Conservation (phyloP, 2,797 vertebrate genomes). For the Steatocranus sp. region DNA sequence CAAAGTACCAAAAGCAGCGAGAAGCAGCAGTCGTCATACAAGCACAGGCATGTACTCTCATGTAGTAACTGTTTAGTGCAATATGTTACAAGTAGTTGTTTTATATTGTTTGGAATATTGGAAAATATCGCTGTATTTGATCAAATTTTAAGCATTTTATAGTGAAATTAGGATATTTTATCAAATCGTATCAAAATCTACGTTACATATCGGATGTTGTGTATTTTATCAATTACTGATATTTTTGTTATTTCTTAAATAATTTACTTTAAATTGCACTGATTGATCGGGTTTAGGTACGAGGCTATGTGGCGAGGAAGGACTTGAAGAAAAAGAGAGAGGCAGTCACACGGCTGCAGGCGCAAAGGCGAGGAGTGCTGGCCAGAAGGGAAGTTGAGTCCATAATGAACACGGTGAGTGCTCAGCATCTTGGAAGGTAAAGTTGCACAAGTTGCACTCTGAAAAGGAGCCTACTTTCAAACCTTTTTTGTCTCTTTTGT, state of each 20-base stretch:
- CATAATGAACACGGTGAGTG: constrained; percentile 66
- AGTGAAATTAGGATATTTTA: not conserved
- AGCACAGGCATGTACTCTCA: constrained; percentile 43
- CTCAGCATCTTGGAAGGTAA: not conserved
- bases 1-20: constrained; percentile 60
- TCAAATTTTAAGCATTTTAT: not conserved
- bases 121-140: accelerated
- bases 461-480: not conserved
- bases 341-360: constrained; percentile 79
- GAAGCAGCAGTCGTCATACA: constrained; percentile 75
- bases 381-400: constrained; percentile 59
- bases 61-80: not conserved
- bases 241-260: not conserved
- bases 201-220: accelerated
- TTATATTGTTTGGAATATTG: not conserved
- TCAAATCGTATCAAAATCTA: not conserved
- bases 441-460: not conserved
- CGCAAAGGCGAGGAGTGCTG: constrained; percentile 76
- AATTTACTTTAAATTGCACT: not conserved
- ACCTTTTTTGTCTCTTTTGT: not conserved
- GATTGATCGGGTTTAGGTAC: constrained; percentile 49
- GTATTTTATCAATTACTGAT: not conserved
- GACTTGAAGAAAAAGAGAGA: constrained; percentile 61
- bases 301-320: constrained; percentile 76
- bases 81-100: not conserved